Percentiles rank a stretch among this genome's conserved stretches.
phyloP scores from a whole-genome alignment of 2,113 vertebrate species.

The Ciconia maguari region DNA sequence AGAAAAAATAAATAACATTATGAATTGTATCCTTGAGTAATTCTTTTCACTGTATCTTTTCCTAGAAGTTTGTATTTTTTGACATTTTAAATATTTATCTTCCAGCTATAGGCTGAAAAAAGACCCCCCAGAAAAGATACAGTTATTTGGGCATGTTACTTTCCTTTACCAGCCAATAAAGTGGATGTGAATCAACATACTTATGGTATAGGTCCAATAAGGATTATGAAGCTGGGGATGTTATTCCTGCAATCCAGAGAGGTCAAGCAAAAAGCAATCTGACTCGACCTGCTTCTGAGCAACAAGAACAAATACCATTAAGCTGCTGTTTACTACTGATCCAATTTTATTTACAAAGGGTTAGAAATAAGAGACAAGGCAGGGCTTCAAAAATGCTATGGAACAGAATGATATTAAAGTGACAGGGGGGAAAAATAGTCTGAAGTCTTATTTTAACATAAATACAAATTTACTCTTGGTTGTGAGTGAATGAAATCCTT shows the following conservation, averaged over 20 bases:
- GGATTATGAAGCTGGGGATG: background rate
- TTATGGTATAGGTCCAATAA: background rate
- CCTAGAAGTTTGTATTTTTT: background rate
- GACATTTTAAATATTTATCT: background rate
- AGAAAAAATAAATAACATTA: background rate
- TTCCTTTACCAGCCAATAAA: slow-evolving; percentile 5
- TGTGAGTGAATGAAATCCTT: background rate
- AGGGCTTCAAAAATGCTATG: slow-evolving; percentile 9
- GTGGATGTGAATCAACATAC: background rate
- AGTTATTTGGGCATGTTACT: background rate
- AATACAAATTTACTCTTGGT: slow-evolving; percentile 17
- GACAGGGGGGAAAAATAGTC: background rate
- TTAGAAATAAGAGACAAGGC: slow-evolving; percentile 33
- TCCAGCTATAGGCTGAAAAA: background rate
- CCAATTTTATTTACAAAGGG: slow-evolving; percentile 29
- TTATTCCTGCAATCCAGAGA: slow-evolving; percentile 11
- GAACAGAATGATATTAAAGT: background rate
- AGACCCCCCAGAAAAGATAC: background rate
- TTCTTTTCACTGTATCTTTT: background rate
- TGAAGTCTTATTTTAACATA: slow-evolving; percentile 31
- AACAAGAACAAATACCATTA: slow-evolving; percentile 34
- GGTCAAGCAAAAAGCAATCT: slow-evolving; percentile 30
- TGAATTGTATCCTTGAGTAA: background rate
- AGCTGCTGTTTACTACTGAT: slow-evolving; percentile 24
- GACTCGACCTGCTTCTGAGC: slow-evolving; percentile 2